These are phyloP conservation scores for Prosapia bicincta DNA, from an alignment of 2,888 invertebrate species.

Conservation along the genomic window DNA sequence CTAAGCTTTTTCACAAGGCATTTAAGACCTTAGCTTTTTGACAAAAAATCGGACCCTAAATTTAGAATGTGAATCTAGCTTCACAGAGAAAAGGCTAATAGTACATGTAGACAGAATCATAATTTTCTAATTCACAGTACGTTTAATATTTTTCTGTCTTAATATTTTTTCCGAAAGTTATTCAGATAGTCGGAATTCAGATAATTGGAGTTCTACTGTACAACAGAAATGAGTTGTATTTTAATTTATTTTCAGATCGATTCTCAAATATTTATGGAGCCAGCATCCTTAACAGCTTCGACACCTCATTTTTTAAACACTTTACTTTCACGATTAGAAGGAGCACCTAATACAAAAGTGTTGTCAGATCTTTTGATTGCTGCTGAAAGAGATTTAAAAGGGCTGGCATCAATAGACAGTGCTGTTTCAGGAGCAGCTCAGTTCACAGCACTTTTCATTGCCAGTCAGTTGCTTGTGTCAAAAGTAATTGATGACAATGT, in stretches of 20 bases:
- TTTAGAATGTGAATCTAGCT: too few species aligned
- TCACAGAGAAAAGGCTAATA: too few species aligned
- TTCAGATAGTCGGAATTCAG: too few species aligned
- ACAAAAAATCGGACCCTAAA: too few species aligned
- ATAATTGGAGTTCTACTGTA: too few species aligned
- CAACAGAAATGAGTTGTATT: too few species aligned
- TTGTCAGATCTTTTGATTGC: constrained; percentile 58
- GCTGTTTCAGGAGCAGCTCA: constrained; percentile 54
- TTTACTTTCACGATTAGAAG: constrained; percentile 68
- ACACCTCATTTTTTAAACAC: constrained; percentile 69
- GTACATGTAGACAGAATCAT: too few species aligned
- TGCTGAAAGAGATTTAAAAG: constrained; percentile 54
- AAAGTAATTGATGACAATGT: constrained; percentile 47
- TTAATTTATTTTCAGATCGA: constrained; percentile 13
- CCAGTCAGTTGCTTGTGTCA: constrained; percentile 53
- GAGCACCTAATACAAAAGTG: constrained; percentile 52
- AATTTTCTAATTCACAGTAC: too few species aligned
- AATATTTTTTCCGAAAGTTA: too few species aligned
- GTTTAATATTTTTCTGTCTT: too few species aligned
- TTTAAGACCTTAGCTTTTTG: too few species aligned
- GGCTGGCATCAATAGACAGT: constrained; percentile 72
- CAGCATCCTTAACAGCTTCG: constrained; percentile 37
- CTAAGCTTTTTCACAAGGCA: too few species aligned
- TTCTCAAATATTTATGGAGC: constrained; percentile 26
- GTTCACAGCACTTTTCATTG: constrained; percentile 76